Base-by-base conservation (phyloP, 2,888 invertebrate genomes). In the Dichetophora obliterata region DNA sequence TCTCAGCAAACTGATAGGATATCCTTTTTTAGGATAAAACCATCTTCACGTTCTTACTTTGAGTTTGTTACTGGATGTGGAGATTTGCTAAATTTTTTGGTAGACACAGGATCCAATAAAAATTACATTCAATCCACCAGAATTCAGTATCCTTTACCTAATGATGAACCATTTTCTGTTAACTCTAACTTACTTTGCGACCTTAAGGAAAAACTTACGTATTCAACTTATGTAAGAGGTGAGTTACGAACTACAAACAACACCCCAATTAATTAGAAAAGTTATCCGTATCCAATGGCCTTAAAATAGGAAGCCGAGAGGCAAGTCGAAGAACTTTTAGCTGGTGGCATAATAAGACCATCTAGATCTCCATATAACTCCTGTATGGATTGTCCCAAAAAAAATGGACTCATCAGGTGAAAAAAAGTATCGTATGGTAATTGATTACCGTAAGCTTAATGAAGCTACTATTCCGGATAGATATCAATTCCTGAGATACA, bases 371-470 rank as follows among this genome's bases (percentile, higher is more conserved):
- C 74, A 14, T 77, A 72, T 16, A 77, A 77, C 43, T 9, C 78
- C 77, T 1, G 59, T 68, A 22, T 66, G 75, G 57, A 65, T 54
- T 43, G 77, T 63, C 34, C 75, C 66, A 73, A 80, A 54, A 78
- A 75, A 68, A 4, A 31, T 34, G n/a, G 76, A 77, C 50, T 9
- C 74, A 5, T 22, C 70, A n/a, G 66, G 66, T 3, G 16, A 75
- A 63, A 75, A 50, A 22, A 75, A 78, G 50, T 76, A 75, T 59
- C 19, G 75, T 14, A 2, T 76, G 2, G 73, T 77, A 11, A 63
- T 78, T 19, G 76, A 78, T n/a, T 79, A 75, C 61, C 31, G 76
- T 5, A 79, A 76, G 19, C 48, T 79, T 5, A 78, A 76, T 59
- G 22, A 37, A 11, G 9, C 76, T 5, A 76, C 74, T 5, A 78